Evolutionary conservation across 2,888 invertebrate genomes (phyloP), one percentile per base, ranked within the genome.

Genomic region (Melolontha melolontha): DNA sequence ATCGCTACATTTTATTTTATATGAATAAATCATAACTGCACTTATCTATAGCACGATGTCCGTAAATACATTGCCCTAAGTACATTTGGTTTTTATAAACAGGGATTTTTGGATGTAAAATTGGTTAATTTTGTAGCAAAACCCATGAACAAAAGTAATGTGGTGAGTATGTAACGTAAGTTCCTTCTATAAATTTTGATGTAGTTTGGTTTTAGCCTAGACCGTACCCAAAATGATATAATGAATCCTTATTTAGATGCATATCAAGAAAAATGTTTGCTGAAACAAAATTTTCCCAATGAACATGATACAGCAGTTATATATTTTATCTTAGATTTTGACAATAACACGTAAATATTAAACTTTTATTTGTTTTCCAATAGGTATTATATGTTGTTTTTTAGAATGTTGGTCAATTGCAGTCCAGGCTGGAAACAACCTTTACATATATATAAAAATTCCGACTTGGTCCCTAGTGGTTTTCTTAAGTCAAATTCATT

Each of bases 201-300:
- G 66, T 83, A 96, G 96, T 93, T 94, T 85, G 97, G 96, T 17
- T 92, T 97, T 78, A 94, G 92, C 8, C 82, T 97, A 73, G 95
- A 96, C 79, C 90, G 93, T 76, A 95, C 94, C 1, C 87, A 91
- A 64, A 95, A 92, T 79, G 93, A 95, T 82, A 94, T 93, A 14
- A 91, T 96, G 83, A 93, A 93, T 82, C 94, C 94, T 0, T 95
- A 95, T 79, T 83, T 95, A 74, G 94, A 95, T 79, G 89, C 90
- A 50, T 93, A 93, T 79, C 90, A 91, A 70, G 92, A 93, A 62
- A 87, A 87, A 62, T 96, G 96, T 80, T 88, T 94, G 50, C 83
- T 95, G 5, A 88, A 91, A 75, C 88, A 88, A 67, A 82, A 86
- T 16, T 72, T 80, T 34, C 83, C 82, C 44, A 83, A 80, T 57